Conservation (phyloP, 64 coral and sea anemone genomes). For the Montipora efflorescens region DNA sequence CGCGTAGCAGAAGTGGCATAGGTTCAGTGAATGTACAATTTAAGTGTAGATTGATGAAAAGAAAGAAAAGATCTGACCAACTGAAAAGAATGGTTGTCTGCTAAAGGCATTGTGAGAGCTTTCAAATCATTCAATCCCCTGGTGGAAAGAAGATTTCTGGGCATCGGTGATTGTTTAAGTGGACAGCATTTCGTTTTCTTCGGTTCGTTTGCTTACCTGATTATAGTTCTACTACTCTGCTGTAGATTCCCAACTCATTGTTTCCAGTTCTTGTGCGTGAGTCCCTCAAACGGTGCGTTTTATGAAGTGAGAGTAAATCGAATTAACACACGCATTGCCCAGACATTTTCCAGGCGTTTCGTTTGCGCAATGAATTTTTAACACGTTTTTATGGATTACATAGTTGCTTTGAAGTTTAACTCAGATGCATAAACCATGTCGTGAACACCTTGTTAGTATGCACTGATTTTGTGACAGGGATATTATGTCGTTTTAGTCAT, state of each 20-base stretch:
- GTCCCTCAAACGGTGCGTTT: constrained; percentile 1
- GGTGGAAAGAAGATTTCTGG: too few relatives aligned
- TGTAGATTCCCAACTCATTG: not conserved
- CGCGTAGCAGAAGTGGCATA: too few relatives aligned
- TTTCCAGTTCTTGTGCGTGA: constrained; percentile 6
- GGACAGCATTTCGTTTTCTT: not conserved
- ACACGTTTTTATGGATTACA: constrained; percentile 36
- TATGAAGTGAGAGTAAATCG: constrained; percentile 29
- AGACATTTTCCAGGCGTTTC: constrained; percentile 36
- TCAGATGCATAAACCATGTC: not conserved
- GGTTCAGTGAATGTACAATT: too few relatives aligned
- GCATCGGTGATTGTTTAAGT: too few relatives aligned
- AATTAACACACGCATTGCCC: constrained; percentile 41
- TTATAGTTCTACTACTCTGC: not conserved
- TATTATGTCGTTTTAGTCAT: not conserved
- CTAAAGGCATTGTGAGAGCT: too few relatives aligned
- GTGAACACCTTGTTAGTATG: constrained; percentile 18
- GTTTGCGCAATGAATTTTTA: constrained; percentile 38
- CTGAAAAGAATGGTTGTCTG: too few relatives aligned
- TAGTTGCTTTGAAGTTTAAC: constrained; percentile 17
- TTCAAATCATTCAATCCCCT: too few relatives aligned
- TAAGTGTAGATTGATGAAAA: too few relatives aligned
- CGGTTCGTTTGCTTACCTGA: not conserved
- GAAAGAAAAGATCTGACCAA: too few relatives aligned
- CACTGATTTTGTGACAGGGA: not conserved